Evolutionary conservation across 1,140 invertebrate genomes (phyloP).

Genomic region (Gonioctena quinquepunctata): DNA sequence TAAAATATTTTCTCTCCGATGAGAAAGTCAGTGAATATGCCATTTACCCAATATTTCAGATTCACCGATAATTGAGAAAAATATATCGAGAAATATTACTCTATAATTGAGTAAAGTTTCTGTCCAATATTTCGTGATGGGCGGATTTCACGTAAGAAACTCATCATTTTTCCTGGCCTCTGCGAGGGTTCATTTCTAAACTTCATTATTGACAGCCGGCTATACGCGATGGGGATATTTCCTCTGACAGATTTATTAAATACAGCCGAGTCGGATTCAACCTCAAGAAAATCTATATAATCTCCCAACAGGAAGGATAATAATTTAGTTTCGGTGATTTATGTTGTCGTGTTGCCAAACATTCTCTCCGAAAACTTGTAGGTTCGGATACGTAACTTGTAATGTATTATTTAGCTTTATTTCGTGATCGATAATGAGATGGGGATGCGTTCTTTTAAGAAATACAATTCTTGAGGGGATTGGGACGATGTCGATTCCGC

Average conservation of each 20-base stretch:
- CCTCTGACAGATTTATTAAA: background rate
- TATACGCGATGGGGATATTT: background rate
- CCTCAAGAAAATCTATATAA: background rate
- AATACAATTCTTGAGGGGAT: no score
- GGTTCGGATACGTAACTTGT: background rate
- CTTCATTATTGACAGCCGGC: background rate
- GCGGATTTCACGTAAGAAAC: background rate
- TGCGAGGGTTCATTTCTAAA: background rate
- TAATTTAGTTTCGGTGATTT: background rate
- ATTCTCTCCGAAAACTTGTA: background rate
- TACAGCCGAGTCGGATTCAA: background rate
- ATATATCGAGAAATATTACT: no score
- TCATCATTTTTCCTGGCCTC: background rate
- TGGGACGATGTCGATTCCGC: no score
- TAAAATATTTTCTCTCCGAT: no score
- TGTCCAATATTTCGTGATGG: no score
- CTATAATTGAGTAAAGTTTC: no score
- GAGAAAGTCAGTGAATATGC: no score
- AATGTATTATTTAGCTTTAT: no score
- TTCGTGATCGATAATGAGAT: no score
- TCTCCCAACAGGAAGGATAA: background rate
- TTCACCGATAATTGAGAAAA: no score
- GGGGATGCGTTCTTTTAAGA: no score
- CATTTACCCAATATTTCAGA: no score
- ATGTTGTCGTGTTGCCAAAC: background rate